Base-by-base conservation (phyloP, 2,113 vertebrate species). In the Cyanoderma ruficeps region DNA sequence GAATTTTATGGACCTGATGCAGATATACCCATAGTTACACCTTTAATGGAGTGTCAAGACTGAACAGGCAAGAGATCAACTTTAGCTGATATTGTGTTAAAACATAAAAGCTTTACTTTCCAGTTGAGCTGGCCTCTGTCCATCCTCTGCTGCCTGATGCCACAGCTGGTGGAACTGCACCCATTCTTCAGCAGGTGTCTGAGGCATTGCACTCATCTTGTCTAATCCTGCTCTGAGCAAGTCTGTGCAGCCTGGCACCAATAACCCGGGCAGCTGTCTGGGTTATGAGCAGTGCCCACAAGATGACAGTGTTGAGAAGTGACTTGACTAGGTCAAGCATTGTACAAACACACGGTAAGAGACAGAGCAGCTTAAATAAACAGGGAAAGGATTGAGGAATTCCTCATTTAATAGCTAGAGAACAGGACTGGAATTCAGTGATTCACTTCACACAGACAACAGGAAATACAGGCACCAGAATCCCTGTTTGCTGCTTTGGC, bases 201-300 rank as follows among this genome's bases (percentile, higher is more conserved):
- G 39, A 49, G n/a, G 10, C 31, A 42, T 44, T 0, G 0, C 46
- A 6, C 61, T 65, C 53, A 42, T 23, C 47, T 41, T 0, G 0
- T 50, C 44, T 82, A 1, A 47, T 31, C 59, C 31, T 57, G 47
- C 83, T 65, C 41, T 59, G 24, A 77, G 59, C 71, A 59, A 41
- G 55, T 30, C 79, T 61, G 25, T 15, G 41, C 53, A 78, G 50
- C 31, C 28, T 37, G 82, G 31, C 61, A 60, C 59, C 14, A 33
- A 2, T 17, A 70, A 83, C 46, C 22, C 4, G 0, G 35, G 47
- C 86, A 88, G 75, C 59, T 92, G 61, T 30, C 70, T 83, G 71
- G 17, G 50, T 86, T 65, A 33, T 64, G 37, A 93, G 83, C 63
- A 77, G 59, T 24, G 37, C 68, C 44, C 64, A 15, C 63, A 39